A percentile compares a stretch with the other conserved stretches of the same genome.
Evolutionary conservation across 92 coral and sea anemone species (phyloP).

Genomic region (Phenganax stokvisi): DNA sequence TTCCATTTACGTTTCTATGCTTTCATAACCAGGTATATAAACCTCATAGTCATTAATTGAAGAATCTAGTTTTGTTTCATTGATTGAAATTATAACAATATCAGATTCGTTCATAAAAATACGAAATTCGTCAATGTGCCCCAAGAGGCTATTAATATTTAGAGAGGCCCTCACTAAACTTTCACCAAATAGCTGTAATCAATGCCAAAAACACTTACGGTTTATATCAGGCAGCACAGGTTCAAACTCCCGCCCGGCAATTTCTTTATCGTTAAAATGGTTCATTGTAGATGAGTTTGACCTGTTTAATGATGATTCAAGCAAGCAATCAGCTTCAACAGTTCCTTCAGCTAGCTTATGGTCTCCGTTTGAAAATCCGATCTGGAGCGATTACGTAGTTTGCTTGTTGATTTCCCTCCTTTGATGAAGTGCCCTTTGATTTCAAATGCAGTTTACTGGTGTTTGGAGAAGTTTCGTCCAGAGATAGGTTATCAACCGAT

Average conservation of each 20-base stretch:
- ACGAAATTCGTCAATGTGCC: constrained; percentile 52
- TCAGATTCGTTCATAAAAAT: constrained; percentile 39
- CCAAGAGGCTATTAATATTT: constrained; percentile 52
- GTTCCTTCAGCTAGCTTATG: constrained; percentile 1
- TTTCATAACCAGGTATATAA: constrained; percentile 5
- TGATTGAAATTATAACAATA: constrained; percentile 48
- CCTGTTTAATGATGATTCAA: not conserved
- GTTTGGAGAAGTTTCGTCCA: not conserved
- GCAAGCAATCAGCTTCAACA: not conserved
- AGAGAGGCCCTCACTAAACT: constrained; percentile 48
- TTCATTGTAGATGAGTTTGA: not conserved
- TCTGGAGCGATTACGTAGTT: not conserved
- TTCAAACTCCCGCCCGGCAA: too few relatives aligned
- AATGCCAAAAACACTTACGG: not conserved
- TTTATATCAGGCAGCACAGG: not conserved
- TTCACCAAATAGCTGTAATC: not conserved
- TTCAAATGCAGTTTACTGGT: not conserved
- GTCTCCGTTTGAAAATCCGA: not conserved
- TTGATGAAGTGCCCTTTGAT: not conserved
- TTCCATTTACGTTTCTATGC: too few relatives aligned
- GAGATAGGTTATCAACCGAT: not conserved
- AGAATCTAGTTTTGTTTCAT: constrained; percentile 57
- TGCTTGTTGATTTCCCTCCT: not conserved
- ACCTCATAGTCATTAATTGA: constrained; percentile 51
- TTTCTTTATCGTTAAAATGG: too few relatives aligned